These are phyloP conservation scores for Takifugu rubripes DNA, from an alignment of 2,797 vertebrate genomes.

Conservation along the genomic window DNA sequence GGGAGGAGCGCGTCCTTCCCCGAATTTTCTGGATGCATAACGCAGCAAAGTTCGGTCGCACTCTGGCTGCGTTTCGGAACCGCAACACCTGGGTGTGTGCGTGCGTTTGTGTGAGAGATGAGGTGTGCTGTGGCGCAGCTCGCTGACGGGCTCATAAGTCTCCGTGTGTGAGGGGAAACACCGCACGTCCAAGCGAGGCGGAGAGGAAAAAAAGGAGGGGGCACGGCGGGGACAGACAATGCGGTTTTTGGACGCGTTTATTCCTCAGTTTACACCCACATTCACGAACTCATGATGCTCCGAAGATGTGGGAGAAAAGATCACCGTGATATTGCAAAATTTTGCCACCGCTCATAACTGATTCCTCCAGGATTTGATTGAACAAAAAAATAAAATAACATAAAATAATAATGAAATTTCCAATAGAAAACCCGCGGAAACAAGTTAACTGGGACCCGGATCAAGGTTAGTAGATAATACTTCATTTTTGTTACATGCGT, in stretches of 20 bases:
- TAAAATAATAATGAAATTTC: conserved; percentile 96
- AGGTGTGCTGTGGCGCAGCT: conserved; percentile 41
- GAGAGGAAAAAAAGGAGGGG: conserved; percentile 17
- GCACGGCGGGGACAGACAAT: conserved; percentile 55
- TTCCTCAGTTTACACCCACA: conserved; percentile 42
- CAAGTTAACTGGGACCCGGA: conserved; percentile 95
- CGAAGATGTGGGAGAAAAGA: conserved; percentile 50
- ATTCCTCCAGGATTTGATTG: conserved; percentile 31
- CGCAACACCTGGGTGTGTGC: conserved; percentile 16
- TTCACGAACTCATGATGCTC: conserved; percentile 45
- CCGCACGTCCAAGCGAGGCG: conserved; percentile 45
- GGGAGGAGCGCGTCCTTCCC: conserved; percentile 51
- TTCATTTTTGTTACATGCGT: neutral
- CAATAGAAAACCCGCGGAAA: conserved; percentile 94
- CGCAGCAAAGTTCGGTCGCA: conserved; percentile 54
- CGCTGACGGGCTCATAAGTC: conserved; percentile 30
- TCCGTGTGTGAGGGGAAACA: conserved; percentile 7
- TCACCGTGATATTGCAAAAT: conserved; percentile 52
- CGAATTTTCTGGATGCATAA: conserved; percentile 30
- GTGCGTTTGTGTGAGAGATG: conserved; percentile 20
- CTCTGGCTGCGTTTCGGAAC: conserved; percentile 29
- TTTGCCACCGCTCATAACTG: conserved; percentile 27
- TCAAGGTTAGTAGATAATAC: conserved; percentile 85
- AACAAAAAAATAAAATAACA: conserved; percentile 35
- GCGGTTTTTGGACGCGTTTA: conserved; percentile 45